phyloP scores from a whole-genome alignment of 2,113 vertebrate genomes.

The Proteles cristata region DNA sequence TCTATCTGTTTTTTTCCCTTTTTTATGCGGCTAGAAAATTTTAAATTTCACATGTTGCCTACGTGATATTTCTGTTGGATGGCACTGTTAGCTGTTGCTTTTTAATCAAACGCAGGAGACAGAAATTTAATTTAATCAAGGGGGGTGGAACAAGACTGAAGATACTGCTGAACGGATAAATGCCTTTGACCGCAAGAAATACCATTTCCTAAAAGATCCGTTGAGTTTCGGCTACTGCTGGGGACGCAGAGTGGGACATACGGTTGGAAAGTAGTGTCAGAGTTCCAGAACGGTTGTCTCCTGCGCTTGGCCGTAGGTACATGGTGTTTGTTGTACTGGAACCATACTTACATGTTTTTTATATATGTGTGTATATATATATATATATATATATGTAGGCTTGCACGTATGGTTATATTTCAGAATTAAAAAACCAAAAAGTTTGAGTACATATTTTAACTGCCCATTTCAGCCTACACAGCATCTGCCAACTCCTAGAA shows the following conservation, averaged over 20 bases:
- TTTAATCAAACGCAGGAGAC: neutral
- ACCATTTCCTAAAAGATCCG: neutral
- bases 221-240: neutral
- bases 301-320: neutral
- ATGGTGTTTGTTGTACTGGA: neutral
- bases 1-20: neutral
- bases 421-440: neutral
- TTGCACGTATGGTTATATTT: neutral
- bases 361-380: no score
- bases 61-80: neutral
- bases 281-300: neutral
- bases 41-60: neutral
- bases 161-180: neutral
- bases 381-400: neutral
- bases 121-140: neutral
- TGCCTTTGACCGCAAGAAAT: neutral
- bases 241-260: neutral
- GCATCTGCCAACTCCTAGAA: neutral
- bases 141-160: neutral
- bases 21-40: neutral
- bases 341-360: neutral
- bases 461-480: neutral
- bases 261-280: neutral
- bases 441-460: neutral
- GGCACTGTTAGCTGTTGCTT: neutral